These are phyloP conservation scores for Prionace glauca DNA, from an alignment of 2,797 vertebrate species.

Conservation along the genomic window DNA sequence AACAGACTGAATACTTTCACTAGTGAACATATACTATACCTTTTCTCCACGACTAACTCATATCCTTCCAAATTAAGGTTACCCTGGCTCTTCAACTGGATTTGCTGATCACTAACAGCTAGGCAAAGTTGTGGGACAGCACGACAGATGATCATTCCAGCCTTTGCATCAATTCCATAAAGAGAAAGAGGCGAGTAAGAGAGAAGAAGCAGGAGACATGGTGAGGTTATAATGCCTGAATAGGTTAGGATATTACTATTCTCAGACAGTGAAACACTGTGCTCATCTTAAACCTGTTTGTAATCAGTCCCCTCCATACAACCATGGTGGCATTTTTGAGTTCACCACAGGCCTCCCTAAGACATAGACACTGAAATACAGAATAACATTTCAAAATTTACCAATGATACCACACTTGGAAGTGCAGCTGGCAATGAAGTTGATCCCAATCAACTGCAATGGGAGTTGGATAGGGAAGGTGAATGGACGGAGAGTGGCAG, in stretches of 20 bases:
- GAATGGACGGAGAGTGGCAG: background rate
- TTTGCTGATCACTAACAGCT: constrained; percentile 47
- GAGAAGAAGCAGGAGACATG: constrained; percentile 89
- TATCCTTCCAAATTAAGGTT: constrained; percentile 43
- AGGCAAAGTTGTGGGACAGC: constrained; percentile 50
- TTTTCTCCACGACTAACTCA: constrained; percentile 46
- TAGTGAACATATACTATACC: constrained; percentile 40
- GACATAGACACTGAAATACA: background rate
- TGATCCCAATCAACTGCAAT: background rate
- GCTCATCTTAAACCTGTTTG: constrained; percentile 61
- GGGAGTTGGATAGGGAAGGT: background rate
- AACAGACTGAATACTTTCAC: background rate
- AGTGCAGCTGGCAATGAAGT: background rate
- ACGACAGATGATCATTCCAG: constrained; percentile 56
- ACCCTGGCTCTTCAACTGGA: constrained; percentile 37
- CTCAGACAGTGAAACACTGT: constrained; percentile 63
- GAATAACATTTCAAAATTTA: background rate
- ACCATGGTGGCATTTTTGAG: constrained; percentile 64
- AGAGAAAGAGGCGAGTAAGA: constrained; percentile 66
- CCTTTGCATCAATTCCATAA: constrained; percentile 52
- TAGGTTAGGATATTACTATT: constrained; percentile 78
- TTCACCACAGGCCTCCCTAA: constrained; percentile 62
- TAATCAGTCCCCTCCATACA: constrained; percentile 59
- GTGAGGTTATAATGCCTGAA: constrained; percentile 88
- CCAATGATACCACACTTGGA: background rate